These are phyloP conservation scores for Lasioglossum zephyrum DNA, from an alignment of 2,888 invertebrate species.

Conservation along the genomic window DNA sequence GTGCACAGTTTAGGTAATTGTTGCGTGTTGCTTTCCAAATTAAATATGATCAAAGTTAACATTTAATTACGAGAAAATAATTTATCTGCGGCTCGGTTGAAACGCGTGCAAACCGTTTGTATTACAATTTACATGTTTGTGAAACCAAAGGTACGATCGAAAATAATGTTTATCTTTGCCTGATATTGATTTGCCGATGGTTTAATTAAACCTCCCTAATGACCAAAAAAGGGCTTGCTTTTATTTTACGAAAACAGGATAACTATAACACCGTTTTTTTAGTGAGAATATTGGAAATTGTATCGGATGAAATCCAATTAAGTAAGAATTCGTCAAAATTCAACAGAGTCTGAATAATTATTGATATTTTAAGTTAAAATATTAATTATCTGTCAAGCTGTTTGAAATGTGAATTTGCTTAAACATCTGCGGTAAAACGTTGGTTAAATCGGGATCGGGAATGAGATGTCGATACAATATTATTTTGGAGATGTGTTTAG, in stretches of 20 bases:
- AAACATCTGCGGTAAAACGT: background rate
- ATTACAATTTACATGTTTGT: background rate
- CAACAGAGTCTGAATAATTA: background rate
- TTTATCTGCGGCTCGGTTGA: background rate
- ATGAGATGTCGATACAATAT: background rate
- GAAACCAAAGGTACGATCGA: background rate
- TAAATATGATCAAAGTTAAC: background rate
- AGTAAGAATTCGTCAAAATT: no score
- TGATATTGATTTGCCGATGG: background rate
- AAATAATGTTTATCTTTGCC: background rate
- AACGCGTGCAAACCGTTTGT: background rate
- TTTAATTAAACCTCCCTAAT: background rate
- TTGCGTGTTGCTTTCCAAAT: background rate
- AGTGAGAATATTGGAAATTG: background rate
- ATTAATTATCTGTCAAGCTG: background rate
- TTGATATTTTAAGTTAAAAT: background rate
- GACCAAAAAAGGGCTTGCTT: background rate
- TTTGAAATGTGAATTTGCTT: background rate
- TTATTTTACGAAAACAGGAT: background rate
- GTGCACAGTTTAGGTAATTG: background rate
- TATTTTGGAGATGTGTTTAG: conserved; percentile 6
- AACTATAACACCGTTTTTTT: background rate
- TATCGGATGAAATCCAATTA: background rate
- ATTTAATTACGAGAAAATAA: background rate
- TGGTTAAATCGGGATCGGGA: background rate